Conservation (phyloP, 2,888 invertebrate genomes). For the Cataglyphis albicans region DNA sequence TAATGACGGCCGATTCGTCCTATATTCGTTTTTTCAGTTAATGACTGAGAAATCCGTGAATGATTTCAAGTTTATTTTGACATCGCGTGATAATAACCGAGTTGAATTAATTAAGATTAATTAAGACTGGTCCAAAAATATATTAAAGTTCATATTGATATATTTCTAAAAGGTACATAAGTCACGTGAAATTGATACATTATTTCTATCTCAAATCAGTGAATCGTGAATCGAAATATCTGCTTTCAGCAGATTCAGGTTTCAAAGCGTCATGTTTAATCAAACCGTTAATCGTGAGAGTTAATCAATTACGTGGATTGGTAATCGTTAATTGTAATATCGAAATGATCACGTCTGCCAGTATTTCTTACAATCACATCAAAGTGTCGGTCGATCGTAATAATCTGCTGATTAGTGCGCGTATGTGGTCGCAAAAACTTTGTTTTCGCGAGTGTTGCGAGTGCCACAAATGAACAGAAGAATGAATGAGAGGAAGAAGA, state of each 20-base stretch:
- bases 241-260: background rate
- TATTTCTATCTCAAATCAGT: no score
- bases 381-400: background rate
- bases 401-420: background rate
- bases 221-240: background rate
- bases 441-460: background rate
- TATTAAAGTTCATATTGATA: background rate
- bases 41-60: background rate
- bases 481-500: background rate
- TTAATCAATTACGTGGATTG: background rate
- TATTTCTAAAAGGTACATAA: background rate
- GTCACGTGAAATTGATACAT: background rate
- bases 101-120: background rate
- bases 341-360: background rate
- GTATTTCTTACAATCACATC: background rate
- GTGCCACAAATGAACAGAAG: background rate
- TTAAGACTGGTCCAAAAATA: background rate
- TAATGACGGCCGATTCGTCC: background rate
- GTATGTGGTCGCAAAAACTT: background rate
- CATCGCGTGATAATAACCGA: no score
- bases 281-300: background rate
- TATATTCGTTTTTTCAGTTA: background rate
- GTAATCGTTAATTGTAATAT: background rate
- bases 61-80: no score
- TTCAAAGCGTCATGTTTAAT: background rate